phyloP scores from a whole-genome alignment of 2,797 vertebrate genomes.

The Schizopygopsis malacanthus region DNA sequence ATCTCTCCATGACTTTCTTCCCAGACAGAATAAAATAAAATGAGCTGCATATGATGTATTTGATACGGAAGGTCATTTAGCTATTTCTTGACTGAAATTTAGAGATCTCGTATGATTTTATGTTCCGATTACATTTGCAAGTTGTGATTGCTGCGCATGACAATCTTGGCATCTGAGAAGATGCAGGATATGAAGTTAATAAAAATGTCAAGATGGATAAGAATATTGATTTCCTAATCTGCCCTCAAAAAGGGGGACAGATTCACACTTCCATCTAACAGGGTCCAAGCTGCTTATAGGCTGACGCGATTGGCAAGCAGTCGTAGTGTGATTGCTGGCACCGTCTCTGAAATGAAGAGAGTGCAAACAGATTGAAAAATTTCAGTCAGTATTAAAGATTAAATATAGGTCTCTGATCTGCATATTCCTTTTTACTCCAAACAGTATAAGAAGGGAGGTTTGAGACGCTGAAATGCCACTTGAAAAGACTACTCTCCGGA shows the following conservation, averaged over 20 bases:
- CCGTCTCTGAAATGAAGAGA: conserved; percentile 53
- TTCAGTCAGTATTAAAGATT: conserved; percentile 69
- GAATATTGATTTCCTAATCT: conserved; percentile 56
- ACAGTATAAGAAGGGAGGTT: conserved; percentile 65
- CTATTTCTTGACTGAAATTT: conserved; percentile 40
- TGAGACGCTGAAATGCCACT: conserved; percentile 56
- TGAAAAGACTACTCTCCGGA: conserved; percentile 66
- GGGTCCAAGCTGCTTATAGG: conserved; percentile 34
- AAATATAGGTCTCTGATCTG: conserved; percentile 68
- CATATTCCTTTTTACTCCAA: conserved; percentile 62
- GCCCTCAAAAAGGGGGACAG: conserved; percentile 35
- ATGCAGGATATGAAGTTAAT: conserved; percentile 36
- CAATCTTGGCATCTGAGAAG: conserved; percentile 28
- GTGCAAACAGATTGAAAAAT: conserved; percentile 64
- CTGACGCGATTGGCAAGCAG: conserved; percentile 61
- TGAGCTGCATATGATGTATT: neutral
- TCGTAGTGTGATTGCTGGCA: conserved; percentile 57
- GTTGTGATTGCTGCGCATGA: conserved; percentile 21
- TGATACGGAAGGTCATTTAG: conserved; percentile 31
- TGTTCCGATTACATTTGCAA: conserved; percentile 24
- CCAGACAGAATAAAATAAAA: conserved; percentile 11
- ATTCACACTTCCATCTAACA: conserved; percentile 55
- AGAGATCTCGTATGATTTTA: conserved; percentile 32
- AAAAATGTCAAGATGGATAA: conserved; percentile 56
- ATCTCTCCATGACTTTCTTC: neutral